Base-by-base conservation (phyloP, 2,113 vertebrate genomes). In the Anoplopoma fimbria region DNA sequence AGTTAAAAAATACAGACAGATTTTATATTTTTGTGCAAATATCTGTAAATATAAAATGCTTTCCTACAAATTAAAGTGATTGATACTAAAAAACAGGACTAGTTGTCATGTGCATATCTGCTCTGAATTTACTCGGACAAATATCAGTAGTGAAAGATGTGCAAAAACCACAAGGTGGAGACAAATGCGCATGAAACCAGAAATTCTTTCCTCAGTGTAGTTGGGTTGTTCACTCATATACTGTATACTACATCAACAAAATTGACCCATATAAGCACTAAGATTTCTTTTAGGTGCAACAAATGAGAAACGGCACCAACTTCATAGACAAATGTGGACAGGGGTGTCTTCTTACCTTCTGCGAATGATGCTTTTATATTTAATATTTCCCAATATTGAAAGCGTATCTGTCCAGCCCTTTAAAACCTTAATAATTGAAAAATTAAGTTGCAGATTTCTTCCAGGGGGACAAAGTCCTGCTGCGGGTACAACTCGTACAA, bases 161-260 rank as follows among this genome's bases (percentile, higher is more conserved):
- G 6, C 4, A 19, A 12, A 49, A 51, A 33, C 60, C 87, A 89
- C 72, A 75, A 75, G 85, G 62, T 78, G 87, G 87, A 74, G 83
- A 83, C 82, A 87, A 77, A 83, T 17, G 3, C 40, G 36, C 31
- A 55, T 9, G 17, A 9, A 40, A 15, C 25, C 4, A 47, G 4
- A 36, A 40, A 15, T 69, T 31, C n/a, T 3, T 17, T 57, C 9
- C 27, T 1, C 2, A 49, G 21, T 25, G 45, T 9, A 53, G 38
- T 34, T 31, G 7, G 10, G 17, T 19, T 42, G 38, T 10, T n/a
- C 17, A 40, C 4, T 15, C 14, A 57, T 57, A 10, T 23, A 53
- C 49, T 53, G 9, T 6, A 3, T 15, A 19, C 17, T 2, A 55
- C 51, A 55, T 27, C n/a, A 57, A 27, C 53, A 21, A 47, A 1